Base-by-base conservation (phyloP, 1,140 invertebrate species). In the Vanessa atalanta region DNA sequence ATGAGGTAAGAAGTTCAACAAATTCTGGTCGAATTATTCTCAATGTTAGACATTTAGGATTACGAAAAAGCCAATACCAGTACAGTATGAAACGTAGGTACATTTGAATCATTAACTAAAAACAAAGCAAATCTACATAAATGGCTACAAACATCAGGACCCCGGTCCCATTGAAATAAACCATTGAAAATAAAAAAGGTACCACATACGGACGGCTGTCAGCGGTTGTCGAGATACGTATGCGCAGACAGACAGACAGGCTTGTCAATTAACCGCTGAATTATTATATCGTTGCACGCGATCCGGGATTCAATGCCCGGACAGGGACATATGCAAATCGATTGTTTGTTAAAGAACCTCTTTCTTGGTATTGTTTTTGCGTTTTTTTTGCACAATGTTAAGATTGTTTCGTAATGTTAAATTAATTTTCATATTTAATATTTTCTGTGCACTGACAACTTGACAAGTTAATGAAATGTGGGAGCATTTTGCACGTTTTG, bases 241-340 rank as follows among this genome's bases (percentile, higher is more conserved):
- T 55, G 55, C 72, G 70, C 72, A 70, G 76, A 81, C 76, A 72
- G 73, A 79, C 71, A 61, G 80, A 78, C 79, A 73, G 78, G 50
- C 73, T 77, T 83, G 83, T 85, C 83, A 85, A 85, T 85, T 85
- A 85, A 82, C 78, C 82, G 69, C 60, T 79, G 77, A 82, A 76
- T 85, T 83, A 85, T 85, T 83, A 82, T 82, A 76, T 75, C 50
- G 75, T 72, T 77, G 79, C 81, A 80, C 73, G 76, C 78, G 75
- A 78, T 72, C 72, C 73, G 50, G 67, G 71, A 78, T 76, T 78
- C 75, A 72, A 84, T 76, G 74, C 78, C 72, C 78, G 71, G 47
- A 48, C 57, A 66, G 68, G 71, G 77, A 73, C 76, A 72, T 80
- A 84, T 83, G 81, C 78, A 80, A 84, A 84, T 82, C 64, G 71